Base-by-base conservation (phyloP, 2,888 invertebrate genomes). In the Tetanocera ferruginea region DNA sequence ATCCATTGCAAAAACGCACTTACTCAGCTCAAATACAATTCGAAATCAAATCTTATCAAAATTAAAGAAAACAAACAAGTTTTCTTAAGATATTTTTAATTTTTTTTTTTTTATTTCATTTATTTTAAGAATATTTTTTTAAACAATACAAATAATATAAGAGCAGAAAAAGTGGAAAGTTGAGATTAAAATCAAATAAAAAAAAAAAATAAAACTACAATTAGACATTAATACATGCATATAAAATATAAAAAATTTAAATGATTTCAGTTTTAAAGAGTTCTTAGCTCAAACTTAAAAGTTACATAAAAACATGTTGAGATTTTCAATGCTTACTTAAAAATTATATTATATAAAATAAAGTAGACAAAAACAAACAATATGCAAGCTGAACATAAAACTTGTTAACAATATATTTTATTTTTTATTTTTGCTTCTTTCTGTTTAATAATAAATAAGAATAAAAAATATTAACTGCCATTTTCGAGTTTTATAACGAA, bases 81-180 rank as follows among this genome's bases (percentile, higher is more conserved):
- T 80, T 81, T 82, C 81, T 82, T 76, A 82, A 82, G 80, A 82
- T 81, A 82, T 80, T 81, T 82, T 80, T 81, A 23, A 28, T 25
- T 28, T 60, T 60, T 60, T 60, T 60, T 60, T 28, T 25, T 43
- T 60, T 17, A 9, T 60, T 60, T 60, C 28, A 60, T 82, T 81
- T 82, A 80, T 82, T 81, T 81, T 80, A 81, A 80, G 81, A 82
- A 80, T 81, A 81, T 80, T 77, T 73, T n/a, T 81, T 83, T 81
- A 80, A 80, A 79, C 81, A 82, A 82, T 82, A 82, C 81, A 83
- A 83, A 52, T 75, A 83, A 52, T 75, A 62, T 55, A 76, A 77
- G 57, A 14, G 67, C 19, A 70, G 43, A 37, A 37, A 34, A 37
- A 34, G 37, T 57, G 55, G 52, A 70, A 71, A 78, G 69, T 19